Evolutionary conservation across 1,140 invertebrate species (phyloP).

Genomic region (Ptiloglossa arizonensis): DNA sequence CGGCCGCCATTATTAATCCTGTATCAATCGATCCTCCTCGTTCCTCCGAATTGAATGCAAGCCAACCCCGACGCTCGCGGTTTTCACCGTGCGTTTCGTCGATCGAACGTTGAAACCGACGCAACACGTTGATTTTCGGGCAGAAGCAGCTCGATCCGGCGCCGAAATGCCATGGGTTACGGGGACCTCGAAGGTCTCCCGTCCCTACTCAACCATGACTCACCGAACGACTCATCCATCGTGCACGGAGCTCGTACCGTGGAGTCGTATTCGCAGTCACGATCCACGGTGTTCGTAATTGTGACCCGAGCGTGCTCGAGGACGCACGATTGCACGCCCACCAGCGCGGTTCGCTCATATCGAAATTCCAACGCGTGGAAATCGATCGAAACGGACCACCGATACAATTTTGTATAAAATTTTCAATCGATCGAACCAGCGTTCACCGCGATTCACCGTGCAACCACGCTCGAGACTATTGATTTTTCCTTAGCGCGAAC

Average conservation of each 20-base stretch:
- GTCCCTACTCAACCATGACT: conserved; percentile 56
- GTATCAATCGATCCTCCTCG: conserved; percentile 8
- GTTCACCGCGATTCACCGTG: neutral
- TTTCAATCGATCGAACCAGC: too few relatives aligned
- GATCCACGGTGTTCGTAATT: conserved; percentile 43
- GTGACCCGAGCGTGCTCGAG: conserved; percentile 28
- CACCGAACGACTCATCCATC: conserved; percentile 57
- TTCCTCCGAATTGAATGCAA: neutral
- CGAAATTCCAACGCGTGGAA: conserved; percentile 34
- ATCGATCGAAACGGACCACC: too few relatives aligned
- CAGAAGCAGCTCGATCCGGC: neutral
- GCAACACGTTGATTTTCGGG: conserved; percentile 15
- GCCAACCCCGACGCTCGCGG: neutral
- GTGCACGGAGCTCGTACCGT: neutral
- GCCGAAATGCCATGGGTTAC: conserved; percentile 40
- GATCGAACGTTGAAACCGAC: neutral
- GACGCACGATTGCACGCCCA: conserved; percentile 47
- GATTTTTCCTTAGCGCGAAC: neutral
- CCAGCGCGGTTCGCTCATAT: neutral
- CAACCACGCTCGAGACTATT: neutral
- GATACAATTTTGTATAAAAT: too few relatives aligned
- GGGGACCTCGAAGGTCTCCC: conserved; percentile 30
- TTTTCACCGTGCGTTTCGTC: neutral
- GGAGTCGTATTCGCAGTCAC: conserved; percentile 51
- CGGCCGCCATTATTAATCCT: conserved; percentile 15